Percentiles rank a stretch among this genome's conserved stretches.
Conservation (phyloP, 2,113 vertebrate species). For the Oncorhynchus nerka region DNA sequence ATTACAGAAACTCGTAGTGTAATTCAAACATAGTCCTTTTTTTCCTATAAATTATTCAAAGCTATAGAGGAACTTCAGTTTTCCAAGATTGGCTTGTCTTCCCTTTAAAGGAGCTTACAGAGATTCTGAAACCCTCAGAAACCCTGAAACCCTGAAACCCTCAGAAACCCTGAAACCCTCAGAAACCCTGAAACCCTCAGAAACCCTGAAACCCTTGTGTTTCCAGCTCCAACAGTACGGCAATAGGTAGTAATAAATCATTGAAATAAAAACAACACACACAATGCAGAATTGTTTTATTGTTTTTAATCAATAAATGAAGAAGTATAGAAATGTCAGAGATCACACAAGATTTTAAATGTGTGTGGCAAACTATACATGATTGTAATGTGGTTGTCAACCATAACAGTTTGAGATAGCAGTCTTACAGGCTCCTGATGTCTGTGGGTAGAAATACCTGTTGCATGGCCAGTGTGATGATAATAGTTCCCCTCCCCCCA, state of each 20-base stretch:
- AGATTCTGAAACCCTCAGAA: too few relatives aligned
- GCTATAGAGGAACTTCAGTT: too few relatives aligned
- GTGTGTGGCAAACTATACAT: background rate
- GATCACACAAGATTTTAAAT: background rate
- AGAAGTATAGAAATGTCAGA: background rate
- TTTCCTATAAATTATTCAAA: too few relatives aligned
- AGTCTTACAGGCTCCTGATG: slow-evolving; percentile 25
- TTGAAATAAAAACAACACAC: background rate
- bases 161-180: too few relatives aligned
- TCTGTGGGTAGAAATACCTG: slow-evolving; percentile 59
- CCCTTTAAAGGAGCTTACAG: too few relatives aligned
- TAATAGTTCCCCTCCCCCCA: slow-evolving; percentile 32
- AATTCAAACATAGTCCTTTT: too few relatives aligned
- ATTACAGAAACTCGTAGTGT: too few relatives aligned
- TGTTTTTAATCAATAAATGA: background rate
- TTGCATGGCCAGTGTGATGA: slow-evolving; percentile 56
- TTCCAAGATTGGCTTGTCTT: too few relatives aligned
- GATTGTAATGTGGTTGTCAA: background rate
- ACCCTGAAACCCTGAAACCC: too few relatives aligned
- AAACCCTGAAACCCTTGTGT: too few relatives aligned
- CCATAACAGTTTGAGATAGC: slow-evolving; percentile 15
- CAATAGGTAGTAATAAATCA: background rate
- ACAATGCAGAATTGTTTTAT: background rate
- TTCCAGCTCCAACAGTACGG: too few relatives aligned
- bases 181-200: too few relatives aligned